phyloP scores from a whole-genome alignment of 2,888 invertebrate species.

The Peribatodes rhomboidaria region DNA sequence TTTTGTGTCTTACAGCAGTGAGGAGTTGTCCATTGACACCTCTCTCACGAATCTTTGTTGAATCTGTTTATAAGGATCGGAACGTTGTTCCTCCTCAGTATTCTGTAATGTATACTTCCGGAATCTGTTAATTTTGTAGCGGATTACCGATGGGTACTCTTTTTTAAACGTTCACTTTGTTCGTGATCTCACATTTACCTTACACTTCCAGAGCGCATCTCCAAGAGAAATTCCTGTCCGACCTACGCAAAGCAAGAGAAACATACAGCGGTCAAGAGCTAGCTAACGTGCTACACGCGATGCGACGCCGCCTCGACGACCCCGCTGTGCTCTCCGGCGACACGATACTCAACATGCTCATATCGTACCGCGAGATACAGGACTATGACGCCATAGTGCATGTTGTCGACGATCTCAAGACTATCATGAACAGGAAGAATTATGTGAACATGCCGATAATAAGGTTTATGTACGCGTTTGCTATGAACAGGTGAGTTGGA shows the following conservation, averaged over 20 bases:
- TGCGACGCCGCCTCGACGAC: conserved; percentile 97
- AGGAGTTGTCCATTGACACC: too few relatives aligned
- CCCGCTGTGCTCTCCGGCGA: conserved; percentile 98
- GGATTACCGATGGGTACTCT: too few relatives aligned
- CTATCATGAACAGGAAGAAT: conserved; percentile 95
- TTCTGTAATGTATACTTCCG: too few relatives aligned
- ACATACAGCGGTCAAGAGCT: conserved; percentile 93
- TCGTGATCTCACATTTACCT: not conserved
- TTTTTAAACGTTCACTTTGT: too few relatives aligned
- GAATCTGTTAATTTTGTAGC: too few relatives aligned
- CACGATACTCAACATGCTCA: conserved; percentile 97
- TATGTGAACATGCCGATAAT: conserved; percentile 96
- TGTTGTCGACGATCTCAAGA: conserved; percentile 96
- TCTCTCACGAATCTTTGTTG: too few relatives aligned
- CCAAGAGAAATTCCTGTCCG: conserved; percentile 98
- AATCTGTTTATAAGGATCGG: too few relatives aligned
- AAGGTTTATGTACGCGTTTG: conserved; percentile 97
- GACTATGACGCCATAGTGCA: conserved; percentile 99
- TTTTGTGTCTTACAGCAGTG: too few relatives aligned
- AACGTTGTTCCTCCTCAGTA: too few relatives aligned
- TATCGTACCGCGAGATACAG: conserved; percentile 96
- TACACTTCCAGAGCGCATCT: conserved; percentile 92
- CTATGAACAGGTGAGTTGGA: conserved; percentile 93
- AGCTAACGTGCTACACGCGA: conserved; percentile 93
- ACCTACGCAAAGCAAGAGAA: conserved; percentile 97